These are phyloP conservation scores for Burhinus oedicnemus DNA, from an alignment of 2,113 vertebrate genomes.

Conservation along the genomic window DNA sequence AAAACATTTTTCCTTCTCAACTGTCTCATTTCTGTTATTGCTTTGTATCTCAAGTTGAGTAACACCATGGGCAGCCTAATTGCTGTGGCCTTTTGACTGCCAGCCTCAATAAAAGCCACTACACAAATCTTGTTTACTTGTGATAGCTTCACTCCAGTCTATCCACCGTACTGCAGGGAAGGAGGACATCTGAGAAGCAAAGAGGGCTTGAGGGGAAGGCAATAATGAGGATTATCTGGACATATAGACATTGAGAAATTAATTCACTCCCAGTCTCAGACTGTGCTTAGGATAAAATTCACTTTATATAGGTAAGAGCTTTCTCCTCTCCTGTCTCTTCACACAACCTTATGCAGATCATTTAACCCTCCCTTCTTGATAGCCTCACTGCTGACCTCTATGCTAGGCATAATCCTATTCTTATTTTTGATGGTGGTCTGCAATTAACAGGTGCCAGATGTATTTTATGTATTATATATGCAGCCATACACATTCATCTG, in stretches of 20 bases:
- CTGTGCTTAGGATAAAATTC: not conserved
- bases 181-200: not conserved
- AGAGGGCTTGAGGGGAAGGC: not conserved
- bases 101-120: not conserved
- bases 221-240: not conserved
- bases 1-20: not conserved
- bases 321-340: not conserved
- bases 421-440: not conserved
- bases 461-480: not conserved
- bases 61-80: not conserved
- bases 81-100: not conserved
- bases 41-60: not conserved
- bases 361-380: not conserved
- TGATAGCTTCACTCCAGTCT: not conserved
- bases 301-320: not conserved
- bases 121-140: not conserved
- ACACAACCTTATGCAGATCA: not conserved
- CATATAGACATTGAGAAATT: not conserved
- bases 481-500: not conserved
- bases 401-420: not conserved
- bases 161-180: not conserved
- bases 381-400: not conserved
- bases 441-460: not conserved
- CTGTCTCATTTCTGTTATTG: not conserved
- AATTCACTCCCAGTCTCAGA: not conserved